Evolutionary conservation across 2,888 invertebrate genomes (phyloP), one percentile per base, ranked within the genome.

Genomic region (Noctuana brunneofusca): DNA sequence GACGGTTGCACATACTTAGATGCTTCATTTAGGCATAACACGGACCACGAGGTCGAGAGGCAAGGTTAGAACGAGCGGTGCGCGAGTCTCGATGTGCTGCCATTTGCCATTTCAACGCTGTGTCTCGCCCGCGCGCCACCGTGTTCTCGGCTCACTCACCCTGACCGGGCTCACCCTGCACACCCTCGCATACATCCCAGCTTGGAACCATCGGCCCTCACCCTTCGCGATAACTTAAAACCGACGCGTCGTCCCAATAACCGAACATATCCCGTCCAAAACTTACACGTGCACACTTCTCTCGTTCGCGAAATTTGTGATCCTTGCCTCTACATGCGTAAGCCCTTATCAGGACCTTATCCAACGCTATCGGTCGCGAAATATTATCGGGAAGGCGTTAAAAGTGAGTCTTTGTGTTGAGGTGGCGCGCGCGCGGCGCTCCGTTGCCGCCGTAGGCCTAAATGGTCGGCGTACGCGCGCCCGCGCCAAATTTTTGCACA

Each of bases 401-500:
- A 67, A 68, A 69, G 65, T 65, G 65, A 55, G 48, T 53, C 43
- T 53, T 52, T 58, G 65, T 65, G 55, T 49, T 22, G n/a, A 5
- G 59, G 35, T 57, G 68, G 66, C 67, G 74, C 69, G 72, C 71
- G 74, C 73, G 74, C 66, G 66, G 24, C 27, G 48, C 50, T 1
- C 65, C 30, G 56, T 43, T 43, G 35, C 60, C 59, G 50, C 16
- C 56, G 68, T 89, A 89, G 89, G 89, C 89, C 89, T 88, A 89
- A 86, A 84, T 73, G 20, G 57, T 64, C 83, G 81, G 80, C 68
- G 41, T 65, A 64, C 75, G 78, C 78, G 79, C 77, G 69, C 65
- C 67, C 74, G 75, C 76, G 86, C 89, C 71, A 89, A 87, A 75
- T 71, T 77, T 89, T 87, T 78, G 89, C 89, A 84, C 81, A 79